A percentile compares a stretch with the other conserved stretches of the same genome.
Evolutionary conservation across 2,888 invertebrate species (phyloP).

Genomic region (Diplazon laetatorius): DNA sequence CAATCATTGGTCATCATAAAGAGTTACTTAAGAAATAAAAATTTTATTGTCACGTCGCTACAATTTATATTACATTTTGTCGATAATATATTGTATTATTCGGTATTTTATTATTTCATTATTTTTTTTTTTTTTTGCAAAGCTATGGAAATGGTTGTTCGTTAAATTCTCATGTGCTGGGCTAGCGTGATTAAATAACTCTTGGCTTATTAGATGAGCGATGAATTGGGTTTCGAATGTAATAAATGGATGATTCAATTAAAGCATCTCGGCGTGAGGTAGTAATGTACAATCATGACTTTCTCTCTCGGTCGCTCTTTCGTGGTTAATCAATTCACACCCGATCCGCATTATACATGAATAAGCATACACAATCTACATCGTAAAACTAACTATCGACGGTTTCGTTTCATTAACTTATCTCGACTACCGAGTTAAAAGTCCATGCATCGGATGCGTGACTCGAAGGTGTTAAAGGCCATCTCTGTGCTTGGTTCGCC

Average conservation of each 20-base stretch:
- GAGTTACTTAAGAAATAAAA: too few species aligned
- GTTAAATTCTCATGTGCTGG: too few species aligned
- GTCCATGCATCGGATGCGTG: constrained; percentile 74
- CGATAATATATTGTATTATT: too few species aligned
- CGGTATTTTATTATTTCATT: too few species aligned
- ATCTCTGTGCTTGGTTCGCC: constrained; percentile 61
- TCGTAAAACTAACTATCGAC: constrained; percentile 78
- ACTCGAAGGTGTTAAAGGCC: constrained; percentile 76
- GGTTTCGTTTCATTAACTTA: constrained; percentile 80
- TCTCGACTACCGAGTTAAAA: constrained; percentile 65
- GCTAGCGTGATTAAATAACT: too few species aligned
- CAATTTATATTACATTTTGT: too few species aligned
- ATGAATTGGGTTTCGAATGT: too few species aligned
- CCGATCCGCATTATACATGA: constrained; percentile 66
- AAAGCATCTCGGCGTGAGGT: constrained; percentile 71
- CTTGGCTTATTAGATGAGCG: too few species aligned
- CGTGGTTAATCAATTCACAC: constrained; percentile 77
- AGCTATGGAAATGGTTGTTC: too few species aligned
- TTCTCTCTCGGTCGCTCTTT: constrained; percentile 47
- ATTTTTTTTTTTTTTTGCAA: too few species aligned
- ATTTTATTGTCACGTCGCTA: too few species aligned
- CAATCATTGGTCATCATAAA: constrained; percentile 14
- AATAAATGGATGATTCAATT: constrained; percentile 81
- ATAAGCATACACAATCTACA: constrained; percentile 76
- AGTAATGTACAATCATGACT: constrained; percentile 49